Percentiles rank a stretch among this genome's conserved stretches.
phyloP scores from a whole-genome alignment of 1,140 invertebrate genomes.

The Drosophila sechellia region DNA sequence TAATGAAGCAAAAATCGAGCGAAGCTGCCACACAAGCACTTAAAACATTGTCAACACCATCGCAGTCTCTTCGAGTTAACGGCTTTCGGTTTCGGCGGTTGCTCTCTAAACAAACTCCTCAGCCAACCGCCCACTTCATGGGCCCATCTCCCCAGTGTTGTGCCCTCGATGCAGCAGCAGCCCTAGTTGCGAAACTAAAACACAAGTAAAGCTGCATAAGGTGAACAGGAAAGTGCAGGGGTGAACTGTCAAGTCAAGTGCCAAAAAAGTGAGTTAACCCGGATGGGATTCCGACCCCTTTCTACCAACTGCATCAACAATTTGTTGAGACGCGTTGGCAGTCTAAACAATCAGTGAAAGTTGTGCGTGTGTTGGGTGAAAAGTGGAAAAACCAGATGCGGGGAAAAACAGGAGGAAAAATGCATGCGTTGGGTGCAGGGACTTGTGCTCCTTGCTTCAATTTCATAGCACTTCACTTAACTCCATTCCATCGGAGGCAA shows the following conservation, averaged over 20 bases:
- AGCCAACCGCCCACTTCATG: not conserved
- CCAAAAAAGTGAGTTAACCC: slow-evolving; percentile 23
- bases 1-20: slow-evolving; percentile 48
- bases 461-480: slow-evolving; percentile 11
- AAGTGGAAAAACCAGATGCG: slow-evolving; percentile 9
- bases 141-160: not conserved
- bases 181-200: slow-evolving; percentile 33
- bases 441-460: slow-evolving; percentile 3
- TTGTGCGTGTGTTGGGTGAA: slow-evolving; percentile 53
- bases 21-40: slow-evolving; percentile 44
- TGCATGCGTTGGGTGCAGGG: not conserved
- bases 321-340: slow-evolving; percentile 62
- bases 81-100: slow-evolving; percentile 60
- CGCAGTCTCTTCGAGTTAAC: slow-evolving; percentile 41
- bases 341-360: slow-evolving; percentile 69
- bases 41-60: slow-evolving; percentile 62
- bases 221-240: slow-evolving; percentile 13
- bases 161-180: slow-evolving; percentile 1
- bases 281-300: not conserved
- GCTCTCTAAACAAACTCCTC: slow-evolving; percentile 10
- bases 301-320: slow-evolving; percentile 23
- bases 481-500: slow-evolving; percentile 11
- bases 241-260: slow-evolving; percentile 37
- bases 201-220: slow-evolving; percentile 34
- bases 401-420: too few species aligned